Evolutionary conservation across 2,797 vertebrate species (phyloP).

Genomic region (Botia kubotai): DNA sequence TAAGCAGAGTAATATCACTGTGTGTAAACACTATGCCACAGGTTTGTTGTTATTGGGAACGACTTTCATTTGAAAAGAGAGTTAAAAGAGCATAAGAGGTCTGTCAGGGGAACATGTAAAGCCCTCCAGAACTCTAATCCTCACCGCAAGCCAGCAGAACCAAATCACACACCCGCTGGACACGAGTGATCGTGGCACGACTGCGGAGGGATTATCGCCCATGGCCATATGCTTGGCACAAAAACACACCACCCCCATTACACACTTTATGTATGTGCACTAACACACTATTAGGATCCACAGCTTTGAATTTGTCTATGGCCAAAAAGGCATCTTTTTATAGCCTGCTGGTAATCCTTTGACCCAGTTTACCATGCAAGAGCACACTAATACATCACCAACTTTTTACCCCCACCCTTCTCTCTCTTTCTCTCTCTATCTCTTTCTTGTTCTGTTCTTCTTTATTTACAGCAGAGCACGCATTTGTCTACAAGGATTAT

Average conservation of each 20-base stretch:
- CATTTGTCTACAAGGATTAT: conserved; percentile 43
- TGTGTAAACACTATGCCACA: conserved; percentile 1
- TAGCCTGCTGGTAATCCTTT: conserved; percentile 70
- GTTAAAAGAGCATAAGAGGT: conserved; percentile 21
- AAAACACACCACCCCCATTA: conserved; percentile 56
- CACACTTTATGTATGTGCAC: conserved; percentile 46
- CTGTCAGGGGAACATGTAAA: conserved; percentile 38
- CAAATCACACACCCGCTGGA: conserved; percentile 45
- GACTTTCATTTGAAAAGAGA: background rate
- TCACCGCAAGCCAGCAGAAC: conserved; percentile 56
- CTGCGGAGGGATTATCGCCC: conserved; percentile 74
- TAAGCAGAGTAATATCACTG: background rate
- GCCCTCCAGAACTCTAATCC: conserved; percentile 49
- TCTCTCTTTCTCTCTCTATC: background rate
- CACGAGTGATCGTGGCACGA: conserved; percentile 45
- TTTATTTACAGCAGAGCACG: conserved; percentile 28
- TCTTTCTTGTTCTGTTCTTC: conserved; percentile 33
- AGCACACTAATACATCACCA: conserved; percentile 49
- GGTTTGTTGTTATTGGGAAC: conserved; percentile 17
- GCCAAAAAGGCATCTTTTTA: conserved; percentile 72
- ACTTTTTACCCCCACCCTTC: conserved; percentile 1
- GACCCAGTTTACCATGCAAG: conserved; percentile 68
- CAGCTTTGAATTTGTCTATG: conserved; percentile 48
- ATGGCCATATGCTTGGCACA: conserved; percentile 76
- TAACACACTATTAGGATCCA: conserved; percentile 59